Percentiles rank a stretch among this genome's conserved stretches.
Conservation (phyloP, 2,797 vertebrate genomes). For the Cichlasoma orientale region DNA sequence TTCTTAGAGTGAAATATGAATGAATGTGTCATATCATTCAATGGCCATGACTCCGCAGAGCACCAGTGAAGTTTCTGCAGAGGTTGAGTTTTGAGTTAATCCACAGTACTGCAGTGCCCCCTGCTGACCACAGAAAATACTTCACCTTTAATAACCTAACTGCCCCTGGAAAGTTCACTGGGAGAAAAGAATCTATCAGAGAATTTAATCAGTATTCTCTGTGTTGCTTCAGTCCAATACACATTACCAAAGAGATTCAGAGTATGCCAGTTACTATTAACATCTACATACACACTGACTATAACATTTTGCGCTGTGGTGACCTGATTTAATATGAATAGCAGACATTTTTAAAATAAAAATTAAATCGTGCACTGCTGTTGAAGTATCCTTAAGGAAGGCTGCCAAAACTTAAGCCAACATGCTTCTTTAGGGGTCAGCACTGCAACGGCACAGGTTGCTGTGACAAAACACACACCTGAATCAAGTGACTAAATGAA, state of each 20-base stretch:
- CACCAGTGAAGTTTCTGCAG: slow-evolving; percentile 25
- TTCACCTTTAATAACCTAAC: neutral
- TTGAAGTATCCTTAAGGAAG: neutral
- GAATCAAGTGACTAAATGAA: neutral
- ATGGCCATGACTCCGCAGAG: slow-evolving; percentile 66
- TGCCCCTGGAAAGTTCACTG: neutral
- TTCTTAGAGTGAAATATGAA: slow-evolving; percentile 66
- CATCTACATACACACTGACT: neutral
- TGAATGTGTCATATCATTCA: slow-evolving; percentile 57
- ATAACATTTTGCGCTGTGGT: neutral
- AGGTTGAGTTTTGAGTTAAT: neutral
- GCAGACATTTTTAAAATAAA: neutral
- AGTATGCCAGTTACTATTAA: slow-evolving; percentile 9
- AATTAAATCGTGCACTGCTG: neutral
- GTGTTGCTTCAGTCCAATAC: slow-evolving; percentile 1
- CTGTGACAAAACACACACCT: neutral
- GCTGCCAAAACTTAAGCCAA: neutral
- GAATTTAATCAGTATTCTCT: slow-evolving; percentile 12
- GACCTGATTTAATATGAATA: neutral
- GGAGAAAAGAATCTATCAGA: neutral
- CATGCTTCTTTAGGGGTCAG: neutral
- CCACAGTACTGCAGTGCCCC: slow-evolving; percentile 63
- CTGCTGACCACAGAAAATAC: slow-evolving; percentile 42
- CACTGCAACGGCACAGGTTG: neutral
- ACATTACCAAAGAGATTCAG: neutral